Evolutionary conservation across 2,113 vertebrate species (phyloP), one percentile per base, ranked within the genome.

Genomic region (Irena cyanogastra): DNA sequence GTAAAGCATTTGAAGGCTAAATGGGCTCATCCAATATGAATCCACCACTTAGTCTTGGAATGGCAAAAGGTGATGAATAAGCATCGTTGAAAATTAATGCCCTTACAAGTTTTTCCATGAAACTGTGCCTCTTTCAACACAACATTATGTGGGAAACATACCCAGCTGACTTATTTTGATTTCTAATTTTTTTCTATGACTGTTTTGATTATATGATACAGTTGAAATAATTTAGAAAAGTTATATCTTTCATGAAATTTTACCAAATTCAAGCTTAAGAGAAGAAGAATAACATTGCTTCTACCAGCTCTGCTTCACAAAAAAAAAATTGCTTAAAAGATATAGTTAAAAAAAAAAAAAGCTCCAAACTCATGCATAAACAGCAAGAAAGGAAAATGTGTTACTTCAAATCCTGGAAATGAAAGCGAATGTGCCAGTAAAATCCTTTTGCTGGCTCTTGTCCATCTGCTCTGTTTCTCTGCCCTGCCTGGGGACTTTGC

Each of bases 331-430:
- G 21, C 26, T 81, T 74, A 31, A 74, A 63, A 66, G 24, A 11
- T 26, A 42, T 3, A 12, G 13, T 21, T 56, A 14, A 27, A 47
- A 33, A 50, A 35, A 15, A 41, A 16, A 47, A 45, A 49, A 47
- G 4, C n/a, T 68, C 13, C 42, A 22, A 54, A 74, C 14, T 31
- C 63, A 24, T 53, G n/a, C 77, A 30, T 45, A n/a, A 30, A 11
- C 31, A 88, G 19, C 37, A 79, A 69, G 59, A 95, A 91, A 70
- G 45, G 45, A 85, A 90, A 91, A 79, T 10, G 18, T 37, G 9
- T 57, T 84, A 65, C 82, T 80, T 94, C 65, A 87, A 68, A 78
- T 88, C 76, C 80, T 94, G 80, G 94, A 95, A 96, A 93, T 21
- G 66, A 85, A 95, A 1, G 4, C 5, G 49, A 89, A 87, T 31